Evolutionary conservation across 2,797 vertebrate genomes (phyloP).

Genomic region (Heterohyrax brucei): DNA sequence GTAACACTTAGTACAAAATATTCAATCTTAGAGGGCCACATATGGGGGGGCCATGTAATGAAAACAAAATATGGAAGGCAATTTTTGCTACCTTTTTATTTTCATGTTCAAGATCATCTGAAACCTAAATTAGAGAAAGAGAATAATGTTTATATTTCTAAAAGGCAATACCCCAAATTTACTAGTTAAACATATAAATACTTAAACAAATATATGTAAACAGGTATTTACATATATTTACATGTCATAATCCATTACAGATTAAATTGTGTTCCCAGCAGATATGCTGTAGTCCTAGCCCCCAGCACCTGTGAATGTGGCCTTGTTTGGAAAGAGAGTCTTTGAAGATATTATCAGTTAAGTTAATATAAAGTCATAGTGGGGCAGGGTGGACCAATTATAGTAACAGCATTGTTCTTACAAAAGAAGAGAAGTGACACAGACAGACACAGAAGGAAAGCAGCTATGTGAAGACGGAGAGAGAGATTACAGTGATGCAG

Average conservation of each 20-base stretch:
- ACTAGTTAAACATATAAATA: neutral
- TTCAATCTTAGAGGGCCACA: neutral
- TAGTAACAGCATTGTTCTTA: neutral
- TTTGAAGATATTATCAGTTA: neutral
- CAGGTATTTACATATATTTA: neutral
- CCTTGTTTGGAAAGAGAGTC: neutral
- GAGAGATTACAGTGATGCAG: neutral
- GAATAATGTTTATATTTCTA: constrained; percentile 79
- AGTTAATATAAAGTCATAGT: neutral
- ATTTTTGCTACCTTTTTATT: constrained; percentile 96
- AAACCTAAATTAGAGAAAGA: constrained; percentile 91
- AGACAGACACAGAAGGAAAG: neutral
- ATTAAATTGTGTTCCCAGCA: neutral
- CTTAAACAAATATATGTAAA: constrained; percentile 34
- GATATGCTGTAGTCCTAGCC: neutral
- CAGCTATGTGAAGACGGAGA: neutral
- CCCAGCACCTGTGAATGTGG: neutral
- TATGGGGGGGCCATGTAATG: neutral
- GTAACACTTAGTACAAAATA: neutral
- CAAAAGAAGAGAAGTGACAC: neutral
- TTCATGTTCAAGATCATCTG: constrained; percentile 97
- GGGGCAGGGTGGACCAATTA: neutral
- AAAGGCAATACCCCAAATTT: constrained; percentile 60
- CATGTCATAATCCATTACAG: neutral
- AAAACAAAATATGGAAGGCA: constrained; percentile 83